Evolutionary conservation across 2,797 vertebrate genomes (phyloP).

Genomic region (Eulemur mongoz): DNA sequence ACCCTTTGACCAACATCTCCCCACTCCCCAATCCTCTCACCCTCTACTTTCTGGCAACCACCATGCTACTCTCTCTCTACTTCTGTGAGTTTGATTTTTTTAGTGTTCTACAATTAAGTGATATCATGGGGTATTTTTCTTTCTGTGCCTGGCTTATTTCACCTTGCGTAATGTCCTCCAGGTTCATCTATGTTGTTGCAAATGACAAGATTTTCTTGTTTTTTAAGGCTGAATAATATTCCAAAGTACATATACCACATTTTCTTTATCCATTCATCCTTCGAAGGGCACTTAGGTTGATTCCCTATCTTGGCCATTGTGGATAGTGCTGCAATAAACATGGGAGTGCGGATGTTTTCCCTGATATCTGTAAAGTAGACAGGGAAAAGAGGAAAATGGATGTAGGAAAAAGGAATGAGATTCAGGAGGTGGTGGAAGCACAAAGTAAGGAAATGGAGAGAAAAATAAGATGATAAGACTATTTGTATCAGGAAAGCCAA

Average conservation of each 20-base stretch:
- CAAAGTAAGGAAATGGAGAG: background rate
- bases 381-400: background rate
- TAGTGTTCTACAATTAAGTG: background rate
- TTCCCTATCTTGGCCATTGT: background rate
- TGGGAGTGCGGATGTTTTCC: background rate
- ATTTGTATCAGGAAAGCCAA: background rate
- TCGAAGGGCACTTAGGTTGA: background rate
- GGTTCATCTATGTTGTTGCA: background rate
- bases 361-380: background rate
- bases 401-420: background rate
- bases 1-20: background rate
- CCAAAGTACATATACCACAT: background rate
- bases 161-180: background rate
- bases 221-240: background rate
- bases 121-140: background rate
- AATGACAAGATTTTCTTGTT: background rate
- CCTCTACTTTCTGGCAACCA: background rate
- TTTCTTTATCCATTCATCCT: background rate
- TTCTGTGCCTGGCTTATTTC: background rate
- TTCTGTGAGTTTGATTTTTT: background rate
- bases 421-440: background rate
- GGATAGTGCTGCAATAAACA: background rate
- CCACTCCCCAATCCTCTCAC: background rate
- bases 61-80: background rate
- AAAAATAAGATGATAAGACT: background rate